Conservation (phyloP, 2,113 vertebrate species). For the Upupa epops region DNA sequence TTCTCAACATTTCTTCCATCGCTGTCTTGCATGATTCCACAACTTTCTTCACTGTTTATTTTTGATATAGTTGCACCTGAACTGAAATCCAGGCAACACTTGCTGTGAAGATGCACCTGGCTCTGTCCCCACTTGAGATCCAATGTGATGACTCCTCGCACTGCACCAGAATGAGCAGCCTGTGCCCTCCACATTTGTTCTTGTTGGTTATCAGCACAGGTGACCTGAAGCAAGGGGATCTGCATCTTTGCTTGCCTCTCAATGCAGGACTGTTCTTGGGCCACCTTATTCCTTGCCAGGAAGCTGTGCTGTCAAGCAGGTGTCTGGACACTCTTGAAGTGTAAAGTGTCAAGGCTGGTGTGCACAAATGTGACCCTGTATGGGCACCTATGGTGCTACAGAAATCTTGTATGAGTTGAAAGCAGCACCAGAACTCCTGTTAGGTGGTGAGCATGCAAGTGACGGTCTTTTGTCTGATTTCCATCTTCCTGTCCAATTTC, state of each 20-base stretch:
- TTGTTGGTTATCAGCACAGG: not conserved
- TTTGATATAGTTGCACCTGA: not conserved
- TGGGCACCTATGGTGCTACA: rapidly evolving
- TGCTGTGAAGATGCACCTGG: not conserved
- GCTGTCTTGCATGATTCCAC: rapidly evolving
- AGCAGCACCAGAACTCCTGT: not conserved
- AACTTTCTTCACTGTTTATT: not conserved
- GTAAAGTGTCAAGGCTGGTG: no score
- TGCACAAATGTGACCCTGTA: rapidly evolving
- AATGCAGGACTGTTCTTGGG: not conserved
- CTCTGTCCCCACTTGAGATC: not conserved
- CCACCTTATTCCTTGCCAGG: not conserved
- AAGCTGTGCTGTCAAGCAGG: no score
- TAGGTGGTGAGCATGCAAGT: rapidly evolving
- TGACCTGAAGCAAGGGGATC: not conserved
- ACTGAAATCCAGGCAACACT: not conserved
- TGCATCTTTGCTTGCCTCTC: not conserved
- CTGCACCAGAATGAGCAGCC: not conserved
- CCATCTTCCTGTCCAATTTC: not conserved
- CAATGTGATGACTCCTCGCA: not conserved
- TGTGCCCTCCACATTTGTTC: not conserved
- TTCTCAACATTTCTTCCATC: not conserved
- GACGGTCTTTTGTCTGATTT: not conserved
- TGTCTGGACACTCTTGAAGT: no score
- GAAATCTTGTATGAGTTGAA: not conserved